phyloP scores from a whole-genome alignment of 2,113 vertebrate species.

The Bettongia penicillata region DNA sequence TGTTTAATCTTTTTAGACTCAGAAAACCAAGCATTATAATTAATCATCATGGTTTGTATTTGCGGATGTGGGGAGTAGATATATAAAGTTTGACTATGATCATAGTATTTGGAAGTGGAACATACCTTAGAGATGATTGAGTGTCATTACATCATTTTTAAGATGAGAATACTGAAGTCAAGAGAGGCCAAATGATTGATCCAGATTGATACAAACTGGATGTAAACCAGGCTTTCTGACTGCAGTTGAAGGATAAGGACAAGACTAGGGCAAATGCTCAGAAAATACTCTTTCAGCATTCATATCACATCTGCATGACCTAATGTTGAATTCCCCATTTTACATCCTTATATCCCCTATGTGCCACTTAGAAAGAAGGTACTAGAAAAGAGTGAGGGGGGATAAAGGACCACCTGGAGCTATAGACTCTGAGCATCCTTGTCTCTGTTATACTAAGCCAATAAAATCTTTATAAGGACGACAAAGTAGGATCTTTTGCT shows the following conservation, averaged over 20 bases:
- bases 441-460: neutral
- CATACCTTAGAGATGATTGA: no score
- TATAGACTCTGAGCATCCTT: neutral
- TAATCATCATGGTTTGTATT: constrained; percentile 1
- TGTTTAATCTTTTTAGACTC: constrained; percentile 10
- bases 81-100: neutral
- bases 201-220: neutral
- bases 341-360: no score
- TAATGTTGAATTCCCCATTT: no score
- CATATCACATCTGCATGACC: no score
- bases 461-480: neutral
- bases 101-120: neutral
- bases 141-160: neutral
- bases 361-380: no score
- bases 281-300: no score
- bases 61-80: neutral
- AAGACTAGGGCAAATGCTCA: no score
- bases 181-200: neutral
- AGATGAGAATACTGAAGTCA: neutral
- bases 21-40: constrained; percentile 35
- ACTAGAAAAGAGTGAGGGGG: no score
- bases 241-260: no score
- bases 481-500: no score
- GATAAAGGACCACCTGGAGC: no score
- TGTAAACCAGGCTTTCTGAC: no score